These are phyloP conservation scores for Mirza zaza DNA, from an alignment of 2,113 vertebrate genomes.

Conservation along the genomic window DNA sequence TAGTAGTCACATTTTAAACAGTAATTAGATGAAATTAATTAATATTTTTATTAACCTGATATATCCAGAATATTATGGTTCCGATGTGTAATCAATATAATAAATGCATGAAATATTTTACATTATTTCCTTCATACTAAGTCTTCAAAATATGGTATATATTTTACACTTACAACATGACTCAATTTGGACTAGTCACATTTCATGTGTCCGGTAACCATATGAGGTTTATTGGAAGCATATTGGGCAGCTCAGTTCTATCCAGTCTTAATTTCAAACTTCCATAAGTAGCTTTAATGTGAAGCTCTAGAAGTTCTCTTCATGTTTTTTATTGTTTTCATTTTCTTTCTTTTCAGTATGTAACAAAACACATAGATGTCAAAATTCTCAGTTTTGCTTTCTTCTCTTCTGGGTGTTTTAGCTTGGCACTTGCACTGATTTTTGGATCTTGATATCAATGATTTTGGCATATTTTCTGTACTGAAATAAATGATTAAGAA, in stretches of 20 bases:
- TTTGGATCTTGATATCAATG: neutral
- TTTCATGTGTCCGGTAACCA: neutral
- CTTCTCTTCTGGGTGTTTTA: neutral
- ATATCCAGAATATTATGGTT: neutral
- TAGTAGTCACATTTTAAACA: neutral
- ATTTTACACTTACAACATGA: neutral
- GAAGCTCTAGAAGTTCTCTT: neutral
- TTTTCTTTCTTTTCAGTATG: neutral
- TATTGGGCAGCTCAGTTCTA: neutral
- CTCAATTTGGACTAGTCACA: neutral
- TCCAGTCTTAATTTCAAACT: neutral
- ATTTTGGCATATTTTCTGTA: neutral
- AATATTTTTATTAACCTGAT: neutral
- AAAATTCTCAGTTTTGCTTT: conserved; percentile 21
- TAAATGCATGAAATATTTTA: neutral
- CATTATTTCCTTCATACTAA: neutral
- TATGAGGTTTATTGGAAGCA: neutral
- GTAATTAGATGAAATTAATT: neutral
- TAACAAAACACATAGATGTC: neutral
- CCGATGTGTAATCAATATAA: neutral
- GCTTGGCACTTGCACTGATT: neutral
- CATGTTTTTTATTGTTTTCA: neutral
- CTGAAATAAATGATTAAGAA: conserved; percentile 38
- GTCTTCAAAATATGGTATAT: neutral
- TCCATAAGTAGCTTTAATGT: neutral